phyloP scores from a whole-genome alignment of 2,888 invertebrate genomes.

The Andrena flavipes region DNA sequence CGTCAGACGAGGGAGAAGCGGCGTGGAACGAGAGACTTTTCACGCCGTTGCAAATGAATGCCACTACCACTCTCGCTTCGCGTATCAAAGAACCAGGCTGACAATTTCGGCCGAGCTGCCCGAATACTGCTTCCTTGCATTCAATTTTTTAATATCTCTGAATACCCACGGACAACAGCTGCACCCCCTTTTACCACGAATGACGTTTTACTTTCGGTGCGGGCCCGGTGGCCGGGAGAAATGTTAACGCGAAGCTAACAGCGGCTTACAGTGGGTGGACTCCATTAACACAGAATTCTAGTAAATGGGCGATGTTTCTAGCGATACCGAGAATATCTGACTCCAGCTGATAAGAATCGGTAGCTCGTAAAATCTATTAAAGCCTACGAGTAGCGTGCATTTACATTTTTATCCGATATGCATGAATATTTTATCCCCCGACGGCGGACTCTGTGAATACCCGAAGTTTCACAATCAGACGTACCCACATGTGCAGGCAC shows the following conservation, averaged over 20 bases:
- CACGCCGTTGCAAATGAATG: constrained; percentile 46
- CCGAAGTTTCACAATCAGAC: neutral
- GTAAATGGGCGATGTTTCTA: neutral
- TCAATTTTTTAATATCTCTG: constrained; percentile 7
- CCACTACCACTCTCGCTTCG: constrained; percentile 30
- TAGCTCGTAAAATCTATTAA: too few species aligned
- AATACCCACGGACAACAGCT: too few species aligned
- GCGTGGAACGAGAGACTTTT: constrained; percentile 62
- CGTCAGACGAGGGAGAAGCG: constrained; percentile 33
- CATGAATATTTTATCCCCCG: neutral
- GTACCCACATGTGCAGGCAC: neutral
- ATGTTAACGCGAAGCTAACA: neutral
- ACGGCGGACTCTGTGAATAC: neutral
- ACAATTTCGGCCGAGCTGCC: constrained; percentile 31
- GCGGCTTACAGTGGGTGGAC: neutral
- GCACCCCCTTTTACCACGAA: too few species aligned
- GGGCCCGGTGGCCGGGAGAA: neutral
- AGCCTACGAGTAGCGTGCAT: neutral
- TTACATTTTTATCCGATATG: neutral
- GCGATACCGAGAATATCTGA: too few species aligned
- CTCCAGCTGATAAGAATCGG: too few species aligned
- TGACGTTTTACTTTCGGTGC: too few species aligned
- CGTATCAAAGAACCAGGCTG: constrained; percentile 52
- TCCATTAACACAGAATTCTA: neutral
- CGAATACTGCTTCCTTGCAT: neutral